phyloP scores from a whole-genome alignment of 2,888 invertebrate species.

The Neoitamus cyanurus region DNA sequence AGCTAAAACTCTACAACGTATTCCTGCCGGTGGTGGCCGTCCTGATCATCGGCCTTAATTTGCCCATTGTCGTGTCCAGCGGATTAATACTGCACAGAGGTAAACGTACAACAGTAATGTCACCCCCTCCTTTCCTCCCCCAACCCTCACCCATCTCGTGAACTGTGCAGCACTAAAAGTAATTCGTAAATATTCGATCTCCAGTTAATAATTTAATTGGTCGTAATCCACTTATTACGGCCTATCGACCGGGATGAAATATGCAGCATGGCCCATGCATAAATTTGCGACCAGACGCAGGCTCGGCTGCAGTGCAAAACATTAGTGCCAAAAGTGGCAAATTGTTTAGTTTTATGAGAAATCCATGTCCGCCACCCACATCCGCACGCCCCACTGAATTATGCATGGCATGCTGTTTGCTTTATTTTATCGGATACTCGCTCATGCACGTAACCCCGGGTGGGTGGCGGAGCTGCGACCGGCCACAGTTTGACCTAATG shows the following conservation, averaged over 20 bases:
- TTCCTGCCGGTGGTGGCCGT: slow-evolving; percentile 70
- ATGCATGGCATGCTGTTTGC: neutral
- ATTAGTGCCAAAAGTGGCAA: slow-evolving; percentile 5
- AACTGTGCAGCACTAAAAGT: neutral
- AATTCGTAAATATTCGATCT: neutral
- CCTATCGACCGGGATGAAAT: neutral
- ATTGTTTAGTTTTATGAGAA: neutral
- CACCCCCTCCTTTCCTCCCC: neutral
- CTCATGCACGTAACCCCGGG: neutral
- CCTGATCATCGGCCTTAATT: slow-evolving; percentile 71
- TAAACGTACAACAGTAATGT: slow-evolving; percentile 57
- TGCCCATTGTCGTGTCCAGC: slow-evolving; percentile 75
- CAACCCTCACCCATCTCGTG: neutral
- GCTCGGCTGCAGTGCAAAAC: neutral
- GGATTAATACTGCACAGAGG: slow-evolving; percentile 73
- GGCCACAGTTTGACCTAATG: neutral
- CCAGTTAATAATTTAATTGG: neutral
- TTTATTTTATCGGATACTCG: neutral
- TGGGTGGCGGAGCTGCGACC: neutral
- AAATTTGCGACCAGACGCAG: neutral
- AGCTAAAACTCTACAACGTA: slow-evolving; percentile 68
- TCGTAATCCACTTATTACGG: slow-evolving; percentile 1
- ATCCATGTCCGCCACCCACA: neutral
- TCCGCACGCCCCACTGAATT: neutral
- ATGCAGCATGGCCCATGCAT: slow-evolving; percentile 9